Percentiles rank a stretch among this genome's conserved stretches.
phyloP scores from a whole-genome alignment of 2,113 vertebrate species.

The Melanerpes aurifrons region DNA sequence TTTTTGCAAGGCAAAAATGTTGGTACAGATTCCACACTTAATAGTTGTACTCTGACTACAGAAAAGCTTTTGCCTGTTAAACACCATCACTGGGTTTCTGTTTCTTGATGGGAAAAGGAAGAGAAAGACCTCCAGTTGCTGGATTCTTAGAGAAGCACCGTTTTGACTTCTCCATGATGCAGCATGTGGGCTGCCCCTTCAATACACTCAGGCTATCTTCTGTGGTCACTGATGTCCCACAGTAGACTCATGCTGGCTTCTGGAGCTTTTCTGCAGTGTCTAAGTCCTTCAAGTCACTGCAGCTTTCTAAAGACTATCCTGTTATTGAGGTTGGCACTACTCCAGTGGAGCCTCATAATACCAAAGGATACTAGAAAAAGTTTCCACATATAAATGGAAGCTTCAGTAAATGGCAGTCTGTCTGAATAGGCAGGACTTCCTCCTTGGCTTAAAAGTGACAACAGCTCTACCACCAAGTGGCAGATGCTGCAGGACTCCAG shows the following conservation, averaged over 20 bases:
- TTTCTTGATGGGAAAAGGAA: background rate
- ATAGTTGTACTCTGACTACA: background rate
- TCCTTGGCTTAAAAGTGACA: background rate
- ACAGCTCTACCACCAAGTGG: background rate
- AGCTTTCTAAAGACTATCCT: background rate
- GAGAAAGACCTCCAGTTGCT: background rate
- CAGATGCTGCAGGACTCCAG: background rate
- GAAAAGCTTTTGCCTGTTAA: background rate
- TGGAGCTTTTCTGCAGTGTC: background rate
- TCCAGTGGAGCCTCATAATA: accelerated
- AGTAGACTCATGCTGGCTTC: background rate
- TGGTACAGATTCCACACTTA: background rate
- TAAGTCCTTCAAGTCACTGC: background rate
- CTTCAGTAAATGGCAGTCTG: background rate
- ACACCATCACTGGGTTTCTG: background rate
- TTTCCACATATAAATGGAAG: background rate
- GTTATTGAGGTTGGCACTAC: background rate
- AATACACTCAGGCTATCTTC: background rate
- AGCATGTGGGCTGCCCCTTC: background rate
- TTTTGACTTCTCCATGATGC: background rate
- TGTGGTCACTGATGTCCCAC: background rate
- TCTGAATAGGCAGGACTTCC: background rate
- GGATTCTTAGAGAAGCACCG: background rate
- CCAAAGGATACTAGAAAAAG: background rate
- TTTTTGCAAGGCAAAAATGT: background rate